These are phyloP conservation scores for Homarus gammarus DNA, from an alignment of 2,888 invertebrate genomes.

Conservation along the genomic window DNA sequence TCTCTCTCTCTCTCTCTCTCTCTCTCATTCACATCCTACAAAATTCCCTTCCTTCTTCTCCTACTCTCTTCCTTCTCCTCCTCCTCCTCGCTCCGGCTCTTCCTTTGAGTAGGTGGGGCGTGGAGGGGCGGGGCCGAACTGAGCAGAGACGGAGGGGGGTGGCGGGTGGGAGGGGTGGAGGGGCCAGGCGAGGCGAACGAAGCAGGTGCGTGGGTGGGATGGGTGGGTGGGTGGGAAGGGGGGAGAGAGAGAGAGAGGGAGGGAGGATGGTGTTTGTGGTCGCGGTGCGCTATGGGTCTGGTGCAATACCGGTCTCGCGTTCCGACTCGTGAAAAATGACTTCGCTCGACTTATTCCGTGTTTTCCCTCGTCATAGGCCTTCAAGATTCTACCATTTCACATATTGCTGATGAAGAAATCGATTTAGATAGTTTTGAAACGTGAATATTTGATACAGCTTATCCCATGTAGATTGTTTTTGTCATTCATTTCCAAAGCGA, in stretches of 20 bases:
- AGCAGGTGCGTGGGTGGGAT: slow-evolving; percentile 11
- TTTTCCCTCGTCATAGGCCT: no score
- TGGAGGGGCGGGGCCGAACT: background rate
- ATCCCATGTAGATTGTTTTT: no score
- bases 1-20: background rate
- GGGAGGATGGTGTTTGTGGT: slow-evolving; percentile 27
- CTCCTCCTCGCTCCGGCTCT: background rate
- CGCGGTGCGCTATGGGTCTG: slow-evolving; percentile 57
- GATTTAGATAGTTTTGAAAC: no score
- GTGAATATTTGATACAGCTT: no score
- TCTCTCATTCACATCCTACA: background rate
- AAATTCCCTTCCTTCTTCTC: background rate
- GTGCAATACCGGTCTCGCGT: slow-evolving; percentile 61
- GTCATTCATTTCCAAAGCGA: no score
- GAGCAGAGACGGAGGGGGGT: background rate
- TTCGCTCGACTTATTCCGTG: no score
- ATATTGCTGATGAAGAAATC: no score
- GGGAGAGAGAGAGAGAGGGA: background rate
- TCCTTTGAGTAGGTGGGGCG: background rate
- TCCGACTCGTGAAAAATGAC: slow-evolving; percentile 31
- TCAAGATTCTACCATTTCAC: no score
- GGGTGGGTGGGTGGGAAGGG: slow-evolving; percentile 8
- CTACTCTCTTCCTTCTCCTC: background rate
- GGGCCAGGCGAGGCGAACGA: slow-evolving; percentile 3
- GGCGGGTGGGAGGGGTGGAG: background rate